A percentile compares a stretch with the other conserved stretches of the same genome.
phyloP scores from a whole-genome alignment of 2,113 vertebrate species.

The Pionites leucogaster region DNA sequence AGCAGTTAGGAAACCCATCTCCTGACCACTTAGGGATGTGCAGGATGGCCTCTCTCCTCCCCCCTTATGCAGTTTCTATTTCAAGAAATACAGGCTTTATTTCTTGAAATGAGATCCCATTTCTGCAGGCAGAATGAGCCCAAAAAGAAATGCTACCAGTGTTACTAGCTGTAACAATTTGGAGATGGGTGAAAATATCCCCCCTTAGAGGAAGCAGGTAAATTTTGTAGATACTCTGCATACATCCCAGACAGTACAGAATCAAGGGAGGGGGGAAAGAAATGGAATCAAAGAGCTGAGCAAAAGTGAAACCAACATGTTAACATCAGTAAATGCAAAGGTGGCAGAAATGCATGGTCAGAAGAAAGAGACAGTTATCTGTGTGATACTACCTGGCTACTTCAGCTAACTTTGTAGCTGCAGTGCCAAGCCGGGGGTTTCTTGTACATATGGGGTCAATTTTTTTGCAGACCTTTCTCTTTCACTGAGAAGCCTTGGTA shows the following conservation, averaged over 20 bases:
- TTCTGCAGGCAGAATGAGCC: neutral
- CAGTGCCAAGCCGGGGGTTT: neutral
- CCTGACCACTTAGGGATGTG: neutral
- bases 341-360: neutral
- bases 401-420: neutral
- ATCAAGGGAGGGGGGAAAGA: neutral
- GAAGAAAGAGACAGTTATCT: neutral
- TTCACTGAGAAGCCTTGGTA: neutral
- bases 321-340: neutral
- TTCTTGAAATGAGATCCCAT: neutral
- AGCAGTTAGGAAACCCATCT: neutral
- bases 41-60: accelerated
- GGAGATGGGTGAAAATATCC: neutral
- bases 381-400: neutral
- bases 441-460: neutral
- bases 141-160: neutral
- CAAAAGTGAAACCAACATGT: neutral
- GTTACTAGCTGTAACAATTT: neutral
- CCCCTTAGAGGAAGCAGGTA: neutral
- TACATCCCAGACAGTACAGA: neutral
- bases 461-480: neutral
- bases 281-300: neutral
- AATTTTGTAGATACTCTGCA: neutral
- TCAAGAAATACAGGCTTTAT: neutral
- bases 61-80: accelerated